phyloP scores from a whole-genome alignment of 2,797 vertebrate genomes.

The Melanotaenia maccullochi region DNA sequence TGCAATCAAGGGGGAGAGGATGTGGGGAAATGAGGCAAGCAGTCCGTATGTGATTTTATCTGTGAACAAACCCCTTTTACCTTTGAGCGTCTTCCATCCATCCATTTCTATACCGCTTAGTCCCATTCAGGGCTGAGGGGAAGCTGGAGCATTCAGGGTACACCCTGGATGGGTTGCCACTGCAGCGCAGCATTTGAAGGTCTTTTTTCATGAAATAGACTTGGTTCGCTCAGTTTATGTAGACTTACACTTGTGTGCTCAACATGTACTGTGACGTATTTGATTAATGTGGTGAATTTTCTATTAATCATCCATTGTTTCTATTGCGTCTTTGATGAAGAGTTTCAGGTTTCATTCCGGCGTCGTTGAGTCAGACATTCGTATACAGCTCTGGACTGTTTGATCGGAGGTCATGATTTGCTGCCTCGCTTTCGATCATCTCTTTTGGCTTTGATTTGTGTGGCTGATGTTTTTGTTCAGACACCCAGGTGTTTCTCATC shows the following conservation, averaged over 20 bases:
- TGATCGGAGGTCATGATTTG: conserved; percentile 63
- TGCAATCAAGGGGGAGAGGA: conserved; percentile 32
- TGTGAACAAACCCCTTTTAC: conserved; percentile 18
- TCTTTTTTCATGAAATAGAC: conserved; percentile 21
- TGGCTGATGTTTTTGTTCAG: conserved; percentile 58
- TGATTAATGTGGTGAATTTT: conserved; percentile 48
- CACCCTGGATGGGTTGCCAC: too few species aligned
- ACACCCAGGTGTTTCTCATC: conserved; percentile 83
- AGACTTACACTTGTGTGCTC: conserved; percentile 36
- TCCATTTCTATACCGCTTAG: too few species aligned
- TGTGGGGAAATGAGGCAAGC: conserved; percentile 36
- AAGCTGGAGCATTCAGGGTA: too few species aligned
- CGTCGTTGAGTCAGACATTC: conserved; percentile 11
- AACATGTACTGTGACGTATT: conserved; percentile 34
- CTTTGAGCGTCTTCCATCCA: conserved; percentile 1
- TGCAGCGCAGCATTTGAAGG: neutral
- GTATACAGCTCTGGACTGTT: neutral
- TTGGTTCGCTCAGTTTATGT: conserved; percentile 16
- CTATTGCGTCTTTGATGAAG: conserved; percentile 20
- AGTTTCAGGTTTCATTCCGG: conserved; percentile 47
- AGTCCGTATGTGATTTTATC: conserved; percentile 55
- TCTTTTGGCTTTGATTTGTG: conserved; percentile 69
- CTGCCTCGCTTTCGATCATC: conserved; percentile 62
- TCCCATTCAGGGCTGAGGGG: too few species aligned
- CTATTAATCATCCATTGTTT: conserved; percentile 36